Base-by-base conservation (phyloP, 2,113 vertebrate genomes). In the Thamnophis sirtalis region DNA sequence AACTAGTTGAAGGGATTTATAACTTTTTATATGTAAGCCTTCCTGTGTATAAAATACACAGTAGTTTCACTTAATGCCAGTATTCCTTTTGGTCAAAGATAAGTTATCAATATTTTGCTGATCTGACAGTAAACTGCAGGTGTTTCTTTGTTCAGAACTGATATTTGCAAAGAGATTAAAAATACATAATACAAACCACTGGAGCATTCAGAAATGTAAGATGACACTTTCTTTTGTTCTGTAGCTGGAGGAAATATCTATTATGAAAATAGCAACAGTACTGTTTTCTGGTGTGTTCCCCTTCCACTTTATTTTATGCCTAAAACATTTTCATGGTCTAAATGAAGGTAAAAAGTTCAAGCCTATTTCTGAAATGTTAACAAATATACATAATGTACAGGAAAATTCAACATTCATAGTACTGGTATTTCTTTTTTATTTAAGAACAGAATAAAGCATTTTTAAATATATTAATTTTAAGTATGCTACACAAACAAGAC, bases 361-460 rank as follows among this genome's bases (percentile, higher is more conserved):
- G 51, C 92, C 80, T 93, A 87, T 11, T 58, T 93, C 92, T 92
- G 90, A 88, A 91, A 93, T 92, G 73, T 91, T 86, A 91, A 91
- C 94, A 63, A 48, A 94, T 68, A 60, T 60, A 60, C 24, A 26
- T 60, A 60, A 60, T 55, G 48, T 51, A 85, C 68, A 93, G 84
- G 43, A 91, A 80, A 58, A 87, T 93, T 91, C 5, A 17, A 89
- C 90, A 95, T 95, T 95, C 94, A 95, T 88, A 96, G 95, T 93
- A 95, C 24, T 0, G 0, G 8, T 53, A 89, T 91, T 88, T 54
- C 88, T 96, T 95, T 96, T 96, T 97, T 96, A 92, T 96, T 96
- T 38, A 51, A 95, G 96, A 96, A 92, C 92, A 95, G 93, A 97
- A 96, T 94, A 96, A 97, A 97, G 90, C 95, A 91, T 95, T 96